Conservation (phyloP, 2,888 invertebrate genomes). For the Sepioteuthis lessoniana region DNA sequence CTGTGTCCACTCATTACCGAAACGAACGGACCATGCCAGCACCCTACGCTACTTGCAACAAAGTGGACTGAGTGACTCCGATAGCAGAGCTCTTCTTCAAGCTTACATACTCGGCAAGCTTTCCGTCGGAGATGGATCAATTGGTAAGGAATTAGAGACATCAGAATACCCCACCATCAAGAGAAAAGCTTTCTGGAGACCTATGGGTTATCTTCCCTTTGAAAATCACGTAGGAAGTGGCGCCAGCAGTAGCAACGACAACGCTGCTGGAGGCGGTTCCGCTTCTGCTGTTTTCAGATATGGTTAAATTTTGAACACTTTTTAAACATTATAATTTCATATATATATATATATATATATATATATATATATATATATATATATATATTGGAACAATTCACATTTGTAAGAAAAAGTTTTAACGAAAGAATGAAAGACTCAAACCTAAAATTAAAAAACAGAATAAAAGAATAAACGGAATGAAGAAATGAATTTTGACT, state of each 20-base stretch:
- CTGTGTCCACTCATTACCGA: constrained; percentile 34
- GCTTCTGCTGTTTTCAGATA: constrained; percentile 46
- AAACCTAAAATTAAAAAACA: background rate
- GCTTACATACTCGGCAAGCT: constrained; percentile 35
- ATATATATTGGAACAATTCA: background rate
- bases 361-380: too few relatives aligned
- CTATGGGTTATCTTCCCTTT: constrained; percentile 41
- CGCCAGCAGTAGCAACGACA: constrained; percentile 35
- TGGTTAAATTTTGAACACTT: constrained; percentile 36
- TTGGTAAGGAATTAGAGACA: constrained; percentile 34
- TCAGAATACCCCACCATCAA: constrained; percentile 39
- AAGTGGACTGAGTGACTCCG: background rate
- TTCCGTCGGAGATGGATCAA: background rate
- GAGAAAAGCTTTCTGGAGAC: constrained; percentile 45
- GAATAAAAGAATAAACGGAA: background rate
- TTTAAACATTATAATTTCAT: background rate
- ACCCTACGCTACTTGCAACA: constrained; percentile 35
- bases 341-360: background rate
- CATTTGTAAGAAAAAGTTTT: background rate
- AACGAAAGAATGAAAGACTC: background rate
- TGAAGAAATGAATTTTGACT: background rate
- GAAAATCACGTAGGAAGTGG: constrained; percentile 41
- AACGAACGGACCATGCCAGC: constrained; percentile 34
- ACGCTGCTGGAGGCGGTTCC: background rate
- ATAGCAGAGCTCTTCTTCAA: constrained; percentile 37